A percentile compares a stretch with the other conserved stretches of the same genome.
phyloP scores from a whole-genome alignment of 2,113 vertebrate genomes.

The Drymodes brunneopygia region DNA sequence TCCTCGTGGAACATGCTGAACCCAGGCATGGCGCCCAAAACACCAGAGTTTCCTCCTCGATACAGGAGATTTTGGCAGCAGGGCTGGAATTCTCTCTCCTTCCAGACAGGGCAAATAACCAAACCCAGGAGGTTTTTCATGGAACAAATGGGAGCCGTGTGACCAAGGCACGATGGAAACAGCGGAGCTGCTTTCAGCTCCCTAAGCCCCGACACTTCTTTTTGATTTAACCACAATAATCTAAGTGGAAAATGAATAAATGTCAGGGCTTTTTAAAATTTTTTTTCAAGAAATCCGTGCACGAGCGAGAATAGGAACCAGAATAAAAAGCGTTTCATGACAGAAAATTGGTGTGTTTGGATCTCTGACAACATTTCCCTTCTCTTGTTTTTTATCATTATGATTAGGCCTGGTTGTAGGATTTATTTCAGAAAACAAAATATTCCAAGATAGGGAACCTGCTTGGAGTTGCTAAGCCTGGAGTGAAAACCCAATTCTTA shows the following conservation, averaged over 20 bases:
- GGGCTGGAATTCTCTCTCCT: conserved; percentile 31
- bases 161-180: conserved; percentile 57
- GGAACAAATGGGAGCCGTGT: conserved; percentile 66
- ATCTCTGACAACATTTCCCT: conserved; percentile 5
- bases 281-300: conserved; percentile 44
- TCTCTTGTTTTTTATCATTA: neutral
- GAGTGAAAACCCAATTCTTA: neutral
- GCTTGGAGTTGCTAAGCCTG: neutral
- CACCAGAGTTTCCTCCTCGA: neutral
- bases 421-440: neutral
- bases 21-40: neutral
- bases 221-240: conserved; percentile 63
- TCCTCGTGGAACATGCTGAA: neutral
- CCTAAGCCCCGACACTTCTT: conserved; percentile 48
- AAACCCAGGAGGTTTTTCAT: conserved; percentile 43
- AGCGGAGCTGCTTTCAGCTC: conserved; percentile 35
- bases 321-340: conserved; percentile 39
- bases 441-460: neutral
- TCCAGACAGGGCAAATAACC: conserved; percentile 63
- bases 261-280: neutral
- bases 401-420: neutral
- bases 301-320: conserved; percentile 26
- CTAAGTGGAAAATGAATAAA: conserved; percentile 65
- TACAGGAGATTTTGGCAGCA: conserved; percentile 40
- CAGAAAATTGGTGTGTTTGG: conserved; percentile 26